Evolutionary conservation across 2,113 vertebrate genomes (phyloP).

Genomic region (Alectura lathami): DNA sequence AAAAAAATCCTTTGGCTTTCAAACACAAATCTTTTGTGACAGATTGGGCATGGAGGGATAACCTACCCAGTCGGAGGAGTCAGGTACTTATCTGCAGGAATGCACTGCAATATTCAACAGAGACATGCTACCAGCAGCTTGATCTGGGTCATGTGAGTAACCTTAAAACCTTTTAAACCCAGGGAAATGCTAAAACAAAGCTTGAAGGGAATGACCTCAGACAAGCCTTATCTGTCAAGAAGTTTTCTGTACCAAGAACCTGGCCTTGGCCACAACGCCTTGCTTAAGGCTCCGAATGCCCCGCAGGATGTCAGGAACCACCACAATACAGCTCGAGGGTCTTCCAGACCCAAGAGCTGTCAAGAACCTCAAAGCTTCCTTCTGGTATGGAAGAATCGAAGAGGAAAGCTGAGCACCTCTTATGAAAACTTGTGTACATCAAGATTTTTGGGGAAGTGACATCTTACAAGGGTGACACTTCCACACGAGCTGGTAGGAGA

Average conservation of each 20-base stretch:
- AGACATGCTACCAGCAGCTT: background rate
- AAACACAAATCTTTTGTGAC: conserved; percentile 62
- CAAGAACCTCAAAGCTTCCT: background rate
- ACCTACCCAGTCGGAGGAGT: background rate
- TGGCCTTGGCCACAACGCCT: background rate
- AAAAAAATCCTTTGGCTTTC: conserved; percentile 44
- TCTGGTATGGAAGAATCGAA: background rate
- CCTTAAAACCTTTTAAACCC: conserved; percentile 38
- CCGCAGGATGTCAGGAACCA: rapidly evolving
- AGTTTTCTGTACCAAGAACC: background rate
- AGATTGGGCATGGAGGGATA: conserved; percentile 44
- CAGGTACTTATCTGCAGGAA: conserved; percentile 56
- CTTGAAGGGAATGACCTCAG: background rate
- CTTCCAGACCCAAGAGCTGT: background rate
- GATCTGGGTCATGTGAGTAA: conserved; percentile 16
- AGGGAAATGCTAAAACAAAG: background rate
- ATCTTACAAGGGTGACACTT: background rate
- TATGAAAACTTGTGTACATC: background rate
- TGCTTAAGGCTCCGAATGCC: background rate
- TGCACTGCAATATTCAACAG: background rate
- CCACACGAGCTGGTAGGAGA: background rate
- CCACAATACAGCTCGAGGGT: background rate
- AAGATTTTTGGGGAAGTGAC: background rate
- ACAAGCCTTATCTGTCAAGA: conserved; percentile 21
- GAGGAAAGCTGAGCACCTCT: background rate